Conservation (phyloP, 2,797 vertebrate genomes). For the Labeo calbasu region DNA sequence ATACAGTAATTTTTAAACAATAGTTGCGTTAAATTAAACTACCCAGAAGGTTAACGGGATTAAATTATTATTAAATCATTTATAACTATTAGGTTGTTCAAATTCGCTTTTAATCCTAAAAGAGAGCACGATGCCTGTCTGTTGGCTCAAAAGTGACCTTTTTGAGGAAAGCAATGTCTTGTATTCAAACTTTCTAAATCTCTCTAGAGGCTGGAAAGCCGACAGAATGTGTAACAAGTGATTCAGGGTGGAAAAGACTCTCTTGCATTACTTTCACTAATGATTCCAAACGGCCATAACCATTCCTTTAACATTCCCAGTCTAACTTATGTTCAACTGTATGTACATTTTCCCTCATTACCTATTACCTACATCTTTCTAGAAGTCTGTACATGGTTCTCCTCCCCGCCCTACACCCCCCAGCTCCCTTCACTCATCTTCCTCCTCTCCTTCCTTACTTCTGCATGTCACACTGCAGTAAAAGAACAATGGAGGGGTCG, state of each 20-base stretch:
- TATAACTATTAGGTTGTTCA: background rate
- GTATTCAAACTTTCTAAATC: constrained; percentile 30
- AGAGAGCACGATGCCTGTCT: background rate
- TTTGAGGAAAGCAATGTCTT: constrained; percentile 19
- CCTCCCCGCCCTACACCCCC: constrained; percentile 36
- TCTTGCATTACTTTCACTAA: constrained; percentile 16
- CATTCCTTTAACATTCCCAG: constrained; percentile 24
- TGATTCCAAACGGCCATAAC: background rate
- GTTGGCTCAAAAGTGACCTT: constrained; percentile 7
- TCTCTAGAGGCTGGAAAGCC: constrained; percentile 21
- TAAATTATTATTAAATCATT: background rate
- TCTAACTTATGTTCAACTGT: constrained; percentile 28
- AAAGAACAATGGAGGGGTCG: constrained; percentile 93
- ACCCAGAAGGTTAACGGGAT: background rate
- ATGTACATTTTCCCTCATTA: constrained; percentile 29
- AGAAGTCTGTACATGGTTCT: constrained; percentile 60
- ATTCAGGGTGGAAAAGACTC: constrained; percentile 8
- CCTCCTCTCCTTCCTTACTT: constrained; percentile 79
- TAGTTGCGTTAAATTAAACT: no score
- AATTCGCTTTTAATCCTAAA: background rate
- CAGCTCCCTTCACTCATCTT: constrained; percentile 29
- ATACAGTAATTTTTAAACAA: no score
- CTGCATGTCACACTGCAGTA: constrained; percentile 97
- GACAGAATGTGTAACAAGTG: constrained; percentile 27
- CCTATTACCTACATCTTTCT: constrained; percentile 41